phyloP scores from a whole-genome alignment of 2,888 invertebrate genomes.

The Melinaea marsaeus region DNA sequence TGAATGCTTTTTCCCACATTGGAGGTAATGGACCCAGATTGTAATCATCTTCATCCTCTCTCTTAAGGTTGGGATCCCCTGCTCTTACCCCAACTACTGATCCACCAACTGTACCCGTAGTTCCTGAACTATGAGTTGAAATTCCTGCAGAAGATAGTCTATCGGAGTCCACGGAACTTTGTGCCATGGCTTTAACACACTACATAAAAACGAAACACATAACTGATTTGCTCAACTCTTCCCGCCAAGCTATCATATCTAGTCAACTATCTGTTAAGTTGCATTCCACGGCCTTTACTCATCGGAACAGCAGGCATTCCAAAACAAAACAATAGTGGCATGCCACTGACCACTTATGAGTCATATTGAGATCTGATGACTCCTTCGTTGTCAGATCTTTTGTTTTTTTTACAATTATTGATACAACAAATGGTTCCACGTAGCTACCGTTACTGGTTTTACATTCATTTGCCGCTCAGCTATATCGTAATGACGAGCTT shows the following conservation, averaged over 20 bases:
- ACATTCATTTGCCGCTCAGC: constrained; percentile 45
- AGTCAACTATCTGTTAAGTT: constrained; percentile 34
- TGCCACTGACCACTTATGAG: constrained; percentile 61
- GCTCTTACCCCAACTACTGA: constrained; percentile 70
- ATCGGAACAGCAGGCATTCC: constrained; percentile 55
- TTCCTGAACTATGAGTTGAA: constrained; percentile 72
- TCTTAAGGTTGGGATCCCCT: constrained; percentile 59
- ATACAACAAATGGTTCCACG: constrained; percentile 43
- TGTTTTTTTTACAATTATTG: constrained; percentile 36
- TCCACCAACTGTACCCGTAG: constrained; percentile 68
- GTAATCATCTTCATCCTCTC: constrained; percentile 82
- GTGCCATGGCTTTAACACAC: constrained; percentile 52
- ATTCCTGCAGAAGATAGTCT: constrained; percentile 72
- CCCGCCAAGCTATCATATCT: constrained; percentile 31
- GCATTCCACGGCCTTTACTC: constrained; percentile 50
- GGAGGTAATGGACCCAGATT: constrained; percentile 93
- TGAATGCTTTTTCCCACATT: constrained; percentile 99
- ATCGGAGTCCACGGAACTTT: constrained; percentile 70
- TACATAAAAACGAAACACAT: constrained; percentile 21
- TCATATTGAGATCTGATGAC: constrained; percentile 64
- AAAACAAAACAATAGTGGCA: constrained; percentile 67
- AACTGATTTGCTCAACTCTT: constrained; percentile 17
- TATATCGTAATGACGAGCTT: constrained; percentile 47
- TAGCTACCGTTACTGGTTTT: constrained; percentile 54
- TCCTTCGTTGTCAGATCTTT: constrained; percentile 47